phyloP scores from a whole-genome alignment of 2,888 invertebrate species.

The Actias luna region DNA sequence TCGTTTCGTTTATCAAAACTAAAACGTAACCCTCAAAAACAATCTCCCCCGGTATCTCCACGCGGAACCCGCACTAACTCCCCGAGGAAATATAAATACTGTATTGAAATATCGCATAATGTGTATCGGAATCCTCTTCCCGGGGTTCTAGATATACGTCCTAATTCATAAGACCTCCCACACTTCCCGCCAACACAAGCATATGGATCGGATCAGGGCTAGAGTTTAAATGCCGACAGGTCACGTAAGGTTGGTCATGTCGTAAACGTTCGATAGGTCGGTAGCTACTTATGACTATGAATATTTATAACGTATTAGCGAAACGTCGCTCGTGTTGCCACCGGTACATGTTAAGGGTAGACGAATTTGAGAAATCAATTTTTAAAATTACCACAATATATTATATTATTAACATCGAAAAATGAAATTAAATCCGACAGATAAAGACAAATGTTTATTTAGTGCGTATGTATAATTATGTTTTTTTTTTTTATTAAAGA shows the following conservation, averaged over 20 bases:
- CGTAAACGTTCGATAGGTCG: conserved; percentile 71
- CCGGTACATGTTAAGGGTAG: conserved; percentile 57
- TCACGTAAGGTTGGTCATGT: conserved; percentile 41
- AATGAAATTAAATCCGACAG: too few species aligned
- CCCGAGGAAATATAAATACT: conserved; percentile 74
- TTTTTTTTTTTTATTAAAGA: too few species aligned
- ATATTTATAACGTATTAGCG: conserved; percentile 79
- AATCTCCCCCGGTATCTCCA: conserved; percentile 46
- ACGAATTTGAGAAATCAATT: conserved; percentile 24
- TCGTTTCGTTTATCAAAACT: conserved; percentile 17
- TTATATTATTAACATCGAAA: neutral
- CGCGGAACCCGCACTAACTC: conserved; percentile 49
- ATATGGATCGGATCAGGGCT: conserved; percentile 21
- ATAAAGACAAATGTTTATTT: too few species aligned
- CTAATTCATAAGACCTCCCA: conserved; percentile 38
- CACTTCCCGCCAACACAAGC: conserved; percentile 21
- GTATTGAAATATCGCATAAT: conserved; percentile 76
- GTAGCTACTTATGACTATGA: conserved; percentile 77
- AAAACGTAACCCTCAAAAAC: conserved; percentile 23
- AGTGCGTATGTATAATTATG: too few species aligned
- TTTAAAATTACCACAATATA: conserved; percentile 8
- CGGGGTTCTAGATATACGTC: conserved; percentile 50
- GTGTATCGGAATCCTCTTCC: conserved; percentile 67
- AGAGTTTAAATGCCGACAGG: conserved; percentile 28
- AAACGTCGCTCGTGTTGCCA: conserved; percentile 60